Evolutionary conservation across 2,888 invertebrate genomes (phyloP).

Genomic region (Xestobium rufovillosum): DNA sequence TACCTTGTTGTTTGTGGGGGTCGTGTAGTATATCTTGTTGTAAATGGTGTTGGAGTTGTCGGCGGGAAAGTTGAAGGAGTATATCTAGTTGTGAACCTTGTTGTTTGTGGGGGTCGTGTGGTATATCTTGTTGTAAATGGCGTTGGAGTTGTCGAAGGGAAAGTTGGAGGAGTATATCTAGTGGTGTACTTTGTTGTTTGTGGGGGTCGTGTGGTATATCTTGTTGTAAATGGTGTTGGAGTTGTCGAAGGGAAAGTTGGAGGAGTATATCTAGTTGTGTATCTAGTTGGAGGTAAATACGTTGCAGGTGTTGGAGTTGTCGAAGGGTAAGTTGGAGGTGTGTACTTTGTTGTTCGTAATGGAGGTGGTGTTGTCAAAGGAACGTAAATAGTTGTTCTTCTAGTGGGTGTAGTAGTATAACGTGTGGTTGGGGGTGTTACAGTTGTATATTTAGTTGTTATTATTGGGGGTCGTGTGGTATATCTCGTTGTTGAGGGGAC

Average conservation of each 20-base stretch:
- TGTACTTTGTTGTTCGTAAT: background rate
- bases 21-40: too few species aligned
- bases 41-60: too few species aligned
- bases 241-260: background rate
- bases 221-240: too few species aligned
- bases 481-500: too few species aligned
- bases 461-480: background rate
- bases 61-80: too few species aligned
- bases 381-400: background rate
- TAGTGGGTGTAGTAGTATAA: background rate
- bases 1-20: too few species aligned
- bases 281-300: background rate
- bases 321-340: too few species aligned
- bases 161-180: background rate
- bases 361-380: background rate
- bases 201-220: too few species aligned
- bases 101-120: too few species aligned
- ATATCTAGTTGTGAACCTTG: too few species aligned
- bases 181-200: too few species aligned
- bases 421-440: constrained; percentile 1
- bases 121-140: too few species aligned
- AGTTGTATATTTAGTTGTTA: background rate
- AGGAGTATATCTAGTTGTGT: background rate
- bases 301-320: constrained; percentile 1
- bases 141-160: background rate